These are phyloP conservation scores for Malurus splendens DNA, from an alignment of 2,797 vertebrate genomes.

Conservation along the genomic window DNA sequence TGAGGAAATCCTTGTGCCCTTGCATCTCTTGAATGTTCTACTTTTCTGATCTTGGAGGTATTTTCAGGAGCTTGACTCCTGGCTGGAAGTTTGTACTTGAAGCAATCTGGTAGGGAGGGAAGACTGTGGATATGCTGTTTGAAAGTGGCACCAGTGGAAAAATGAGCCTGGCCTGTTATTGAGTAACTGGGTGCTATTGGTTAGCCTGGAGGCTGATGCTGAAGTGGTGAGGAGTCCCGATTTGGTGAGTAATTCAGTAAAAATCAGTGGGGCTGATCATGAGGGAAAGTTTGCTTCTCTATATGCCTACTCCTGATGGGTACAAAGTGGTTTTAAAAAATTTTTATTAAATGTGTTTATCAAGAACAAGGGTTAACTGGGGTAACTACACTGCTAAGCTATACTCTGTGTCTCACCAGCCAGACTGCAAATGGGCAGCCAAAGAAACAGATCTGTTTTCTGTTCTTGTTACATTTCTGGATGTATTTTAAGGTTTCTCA, in stretches of 20 bases:
- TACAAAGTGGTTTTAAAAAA: not conserved
- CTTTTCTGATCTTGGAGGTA: not conserved
- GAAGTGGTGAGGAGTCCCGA: not conserved
- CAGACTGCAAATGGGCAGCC: not conserved
- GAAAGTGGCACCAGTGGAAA: not conserved
- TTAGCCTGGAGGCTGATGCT: not conserved
- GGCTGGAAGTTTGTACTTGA: not conserved
- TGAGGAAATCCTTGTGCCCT: not conserved
- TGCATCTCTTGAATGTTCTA: fast-evolving
- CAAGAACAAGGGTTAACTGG: not conserved
- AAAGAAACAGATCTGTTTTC: not conserved
- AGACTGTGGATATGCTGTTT: not conserved
- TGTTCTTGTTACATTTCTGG: not conserved
- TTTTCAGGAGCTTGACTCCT: not conserved
- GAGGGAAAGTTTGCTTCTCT: not conserved
- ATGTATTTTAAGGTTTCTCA: slow-evolving; percentile 7
- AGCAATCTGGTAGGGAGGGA: not conserved
- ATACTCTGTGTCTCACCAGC: not conserved
- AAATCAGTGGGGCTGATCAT: not conserved
- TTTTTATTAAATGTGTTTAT: not conserved
- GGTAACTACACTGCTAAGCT: not conserved
- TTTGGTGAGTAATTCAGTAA: not conserved
- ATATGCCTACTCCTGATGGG: not conserved
- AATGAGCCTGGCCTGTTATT: not conserved
- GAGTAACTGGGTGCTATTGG: not conserved